Evolutionary conservation across 2,797 vertebrate genomes (phyloP), one percentile per base, ranked within the genome.

Genomic region (Fundulus diaphanus): DNA sequence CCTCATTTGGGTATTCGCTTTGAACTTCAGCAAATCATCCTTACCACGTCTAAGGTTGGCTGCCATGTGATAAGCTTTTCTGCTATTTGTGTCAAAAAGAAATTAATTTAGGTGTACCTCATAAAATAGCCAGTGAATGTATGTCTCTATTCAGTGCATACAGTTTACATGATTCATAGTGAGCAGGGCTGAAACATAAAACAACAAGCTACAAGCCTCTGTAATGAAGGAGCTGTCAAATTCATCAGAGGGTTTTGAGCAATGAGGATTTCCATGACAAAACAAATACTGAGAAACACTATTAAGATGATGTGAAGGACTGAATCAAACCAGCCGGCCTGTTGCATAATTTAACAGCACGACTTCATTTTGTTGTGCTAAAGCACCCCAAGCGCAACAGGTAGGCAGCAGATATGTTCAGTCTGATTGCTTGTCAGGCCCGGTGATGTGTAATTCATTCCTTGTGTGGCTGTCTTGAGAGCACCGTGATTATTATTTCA

Each of bases 251-350:
- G 44, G 70, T 80, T 83, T 76, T 1, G 3, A 66, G 59, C 35
- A 52, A 73, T 24, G 49, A 78, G 42, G 74, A 79, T 83, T 89
- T 86, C 76, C 74, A 82, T 77, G 70, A 86, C 74, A 87, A 89
- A 82, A 82, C 73, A 84, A 82, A 80, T 57, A 61, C 70, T 0
- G 33, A 74, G 80, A 80, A 82, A 81, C 57, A 73, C 63, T 78
- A 71, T 80, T 52, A 77, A 57, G 70, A 81, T 59, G 40, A 82
- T 81, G 9, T 48, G 49, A 37, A 67, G 46, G 81, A 61, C 71
- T 65, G 71, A 79, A 73, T 70, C 35, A 76, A 82, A 71, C 35
- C 63, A 37, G 70, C 54, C 24, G 37, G 70, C 59, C 72, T 65
- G n/a, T 29, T 51, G 82, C 72, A 86, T 87, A 70, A 83, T 89